Evolutionary conservation across 2,888 invertebrate genomes (phyloP).

Genomic region (Tigriopus californicus): DNA sequence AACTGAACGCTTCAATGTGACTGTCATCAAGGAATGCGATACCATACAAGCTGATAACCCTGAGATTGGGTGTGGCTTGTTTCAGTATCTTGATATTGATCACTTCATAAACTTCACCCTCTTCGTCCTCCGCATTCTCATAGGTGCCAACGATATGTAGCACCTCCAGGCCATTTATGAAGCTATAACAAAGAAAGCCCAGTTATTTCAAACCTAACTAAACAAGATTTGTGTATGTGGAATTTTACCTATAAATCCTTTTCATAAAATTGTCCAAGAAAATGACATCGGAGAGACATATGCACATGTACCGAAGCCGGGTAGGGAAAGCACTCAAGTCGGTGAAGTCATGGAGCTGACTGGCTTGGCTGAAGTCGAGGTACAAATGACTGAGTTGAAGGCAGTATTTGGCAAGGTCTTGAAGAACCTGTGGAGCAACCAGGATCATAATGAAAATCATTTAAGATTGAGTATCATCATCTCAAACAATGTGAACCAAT

Average conservation of each 20-base stretch:
- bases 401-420: constrained; percentile 88
- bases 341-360: constrained; percentile 98
- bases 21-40: constrained; percentile 97
- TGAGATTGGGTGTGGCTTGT: constrained; percentile 87
- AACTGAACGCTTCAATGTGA: constrained; percentile 79
- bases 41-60: constrained; percentile 93
- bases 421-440: constrained; percentile 45
- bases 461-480: background rate
- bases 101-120: constrained; percentile 97
- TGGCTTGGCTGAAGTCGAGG: constrained; percentile 93
- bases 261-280: constrained; percentile 99
- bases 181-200: too few species aligned
- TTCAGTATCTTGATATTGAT: constrained; percentile 98
- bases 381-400: constrained; percentile 89
- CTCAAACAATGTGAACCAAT: too few species aligned
- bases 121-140: constrained; percentile 92
- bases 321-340: constrained; percentile 97
- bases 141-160: constrained; percentile 93
- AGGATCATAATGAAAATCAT: background rate
- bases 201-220: too few species aligned
- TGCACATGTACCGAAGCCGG: constrained; percentile 78
- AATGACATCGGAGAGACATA: constrained; percentile 95
- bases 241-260: constrained; percentile 42
- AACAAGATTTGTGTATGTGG: background rate
- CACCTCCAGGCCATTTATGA: constrained; percentile 91